Conservation (phyloP, 2,797 vertebrate genomes). For the Clarias platycephalus region DNA sequence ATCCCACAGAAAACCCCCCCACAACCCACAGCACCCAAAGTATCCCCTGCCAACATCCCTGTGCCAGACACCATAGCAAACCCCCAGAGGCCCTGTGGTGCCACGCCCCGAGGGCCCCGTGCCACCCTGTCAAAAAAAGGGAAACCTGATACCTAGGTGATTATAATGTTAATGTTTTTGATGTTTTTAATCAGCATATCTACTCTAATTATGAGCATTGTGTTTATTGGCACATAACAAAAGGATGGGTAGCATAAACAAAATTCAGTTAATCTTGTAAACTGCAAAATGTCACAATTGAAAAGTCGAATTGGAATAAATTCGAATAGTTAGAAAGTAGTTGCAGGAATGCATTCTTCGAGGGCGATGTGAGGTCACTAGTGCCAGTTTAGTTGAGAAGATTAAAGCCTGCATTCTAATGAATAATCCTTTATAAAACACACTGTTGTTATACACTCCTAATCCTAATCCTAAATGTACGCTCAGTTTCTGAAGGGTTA, state of each 20-base stretch:
- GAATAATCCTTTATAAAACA: slow-evolving; percentile 4
- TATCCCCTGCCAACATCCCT: too few species aligned
- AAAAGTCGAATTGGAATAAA: not conserved
- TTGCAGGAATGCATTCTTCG: not conserved
- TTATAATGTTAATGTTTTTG: too few species aligned
- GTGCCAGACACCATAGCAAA: too few species aligned
- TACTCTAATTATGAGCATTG: not conserved
- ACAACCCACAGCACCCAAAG: too few species aligned
- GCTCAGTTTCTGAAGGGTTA: not conserved
- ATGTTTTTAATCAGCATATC: too few species aligned
- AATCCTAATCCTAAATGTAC: not conserved
- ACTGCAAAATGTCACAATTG: not conserved
- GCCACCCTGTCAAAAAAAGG: too few species aligned
- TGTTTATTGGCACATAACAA: not conserved
- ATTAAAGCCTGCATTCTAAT: not conserved
- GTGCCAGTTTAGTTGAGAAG: not conserved
- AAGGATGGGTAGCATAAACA: too few species aligned
- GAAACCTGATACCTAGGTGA: too few species aligned
- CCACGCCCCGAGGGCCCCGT: too few species aligned
- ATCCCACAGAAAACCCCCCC: too few species aligned
- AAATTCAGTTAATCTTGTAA: not conserved
- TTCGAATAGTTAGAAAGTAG: not conserved
- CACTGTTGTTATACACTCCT: not conserved
- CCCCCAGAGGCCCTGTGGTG: too few species aligned
- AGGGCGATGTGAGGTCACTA: too few species aligned